Percentiles rank a stretch among this genome's conserved stretches.
Evolutionary conservation across 2,113 vertebrate species (phyloP).

Genomic region (Nerophis ophidion): DNA sequence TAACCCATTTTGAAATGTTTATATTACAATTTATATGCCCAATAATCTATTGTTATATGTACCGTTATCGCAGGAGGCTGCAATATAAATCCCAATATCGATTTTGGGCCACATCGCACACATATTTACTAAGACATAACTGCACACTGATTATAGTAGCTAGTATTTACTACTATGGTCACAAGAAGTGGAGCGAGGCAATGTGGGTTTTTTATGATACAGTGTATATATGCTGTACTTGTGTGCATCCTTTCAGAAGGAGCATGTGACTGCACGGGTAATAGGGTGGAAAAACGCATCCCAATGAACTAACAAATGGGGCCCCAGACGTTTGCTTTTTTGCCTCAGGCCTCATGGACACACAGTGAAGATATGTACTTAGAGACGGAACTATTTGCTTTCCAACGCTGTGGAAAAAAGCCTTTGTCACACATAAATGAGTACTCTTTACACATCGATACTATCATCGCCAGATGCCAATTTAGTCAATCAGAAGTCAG

Average conservation of each 20-base stretch:
- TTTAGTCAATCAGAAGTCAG: background rate
- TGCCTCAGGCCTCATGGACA: slow-evolving; percentile 25
- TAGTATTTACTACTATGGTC: too few relatives aligned
- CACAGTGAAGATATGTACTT: slow-evolving; percentile 27
- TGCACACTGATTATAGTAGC: too few relatives aligned
- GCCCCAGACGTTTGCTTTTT: slow-evolving; percentile 40
- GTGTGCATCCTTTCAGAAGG: slow-evolving; percentile 43
- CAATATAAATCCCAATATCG: too few relatives aligned
- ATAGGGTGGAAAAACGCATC: slow-evolving; percentile 49
- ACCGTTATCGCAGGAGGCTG: too few relatives aligned
- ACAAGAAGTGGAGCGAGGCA: too few relatives aligned
- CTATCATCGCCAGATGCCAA: background rate
- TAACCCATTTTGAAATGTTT: too few relatives aligned
- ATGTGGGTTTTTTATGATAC: slow-evolving; percentile 3
- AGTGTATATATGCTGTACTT: slow-evolving; percentile 34
- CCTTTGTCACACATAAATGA: slow-evolving; percentile 5
- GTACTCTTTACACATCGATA: slow-evolving; percentile 16
- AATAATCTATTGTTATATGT: too few relatives aligned
- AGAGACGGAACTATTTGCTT: slow-evolving; percentile 16
- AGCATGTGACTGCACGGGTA: slow-evolving; percentile 54
- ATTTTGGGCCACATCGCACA: too few relatives aligned
- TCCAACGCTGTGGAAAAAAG: slow-evolving; percentile 2
- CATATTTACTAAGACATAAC: too few relatives aligned
- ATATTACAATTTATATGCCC: too few relatives aligned
- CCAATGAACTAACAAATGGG: slow-evolving; percentile 58